A percentile compares a stretch with the other conserved stretches of the same genome.
phyloP scores from a whole-genome alignment of 2,113 vertebrate genomes.

The Xenopus borealis region DNA sequence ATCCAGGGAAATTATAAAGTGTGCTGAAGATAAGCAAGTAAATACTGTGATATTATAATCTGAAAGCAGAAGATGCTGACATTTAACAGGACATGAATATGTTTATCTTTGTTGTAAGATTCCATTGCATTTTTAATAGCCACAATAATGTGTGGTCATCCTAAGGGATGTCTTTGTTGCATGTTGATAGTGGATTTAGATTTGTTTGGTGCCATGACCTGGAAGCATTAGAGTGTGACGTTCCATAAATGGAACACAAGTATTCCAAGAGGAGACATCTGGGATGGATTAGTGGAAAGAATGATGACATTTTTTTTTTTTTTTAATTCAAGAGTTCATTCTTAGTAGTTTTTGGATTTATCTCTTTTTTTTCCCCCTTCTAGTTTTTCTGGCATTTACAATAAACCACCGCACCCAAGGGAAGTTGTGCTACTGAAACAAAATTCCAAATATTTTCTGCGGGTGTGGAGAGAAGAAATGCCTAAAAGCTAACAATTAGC shows the following conservation, averaged over 20 bases:
- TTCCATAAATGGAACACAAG: constrained; percentile 46
- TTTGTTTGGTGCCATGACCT: constrained; percentile 42
- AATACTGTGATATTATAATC: background rate
- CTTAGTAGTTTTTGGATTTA: constrained; percentile 39
- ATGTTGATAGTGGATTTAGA: constrained; percentile 19
- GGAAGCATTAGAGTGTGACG: constrained; percentile 34
- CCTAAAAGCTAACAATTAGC: constrained; percentile 26
- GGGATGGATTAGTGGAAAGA: constrained; percentile 42
- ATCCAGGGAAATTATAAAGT: background rate
- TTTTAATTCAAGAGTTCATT: constrained; percentile 37
- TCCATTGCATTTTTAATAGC: constrained; percentile 6
- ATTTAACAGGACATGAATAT: constrained; percentile 8
- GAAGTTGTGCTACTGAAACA: constrained; percentile 45
- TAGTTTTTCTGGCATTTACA: constrained; percentile 39
- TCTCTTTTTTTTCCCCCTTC: constrained; percentile 17
- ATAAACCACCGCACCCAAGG: constrained; percentile 42
- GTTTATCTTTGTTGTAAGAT: background rate
- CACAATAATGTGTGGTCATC: constrained; percentile 19
- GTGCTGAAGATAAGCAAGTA: background rate
- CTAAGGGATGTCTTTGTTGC: constrained; percentile 11
- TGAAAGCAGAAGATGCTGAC: background rate
- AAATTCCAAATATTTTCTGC: constrained; percentile 44
- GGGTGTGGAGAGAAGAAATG: constrained; percentile 42
- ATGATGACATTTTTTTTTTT: constrained; percentile 33
- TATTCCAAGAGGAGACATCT: constrained; percentile 44